A percentile compares a stretch with the other conserved stretches of the same genome.
Conservation (phyloP, 1,140 invertebrate genomes). For the Drosophila lacertosa region DNA sequence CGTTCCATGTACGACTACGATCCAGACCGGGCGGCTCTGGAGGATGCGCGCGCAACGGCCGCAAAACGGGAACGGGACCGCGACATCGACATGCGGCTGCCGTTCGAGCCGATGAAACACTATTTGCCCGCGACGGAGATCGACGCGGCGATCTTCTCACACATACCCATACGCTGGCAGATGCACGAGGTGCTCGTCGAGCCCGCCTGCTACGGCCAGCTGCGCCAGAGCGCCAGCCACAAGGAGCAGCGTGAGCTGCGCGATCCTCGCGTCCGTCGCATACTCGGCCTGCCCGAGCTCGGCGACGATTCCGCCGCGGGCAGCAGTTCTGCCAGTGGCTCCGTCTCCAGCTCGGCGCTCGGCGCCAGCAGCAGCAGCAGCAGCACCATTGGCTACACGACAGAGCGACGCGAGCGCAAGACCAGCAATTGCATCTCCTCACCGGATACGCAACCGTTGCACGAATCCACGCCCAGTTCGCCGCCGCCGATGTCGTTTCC, state of each 20-base stretch:
- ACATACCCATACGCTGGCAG: slow-evolving; percentile 89
- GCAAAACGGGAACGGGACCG: slow-evolving; percentile 75
- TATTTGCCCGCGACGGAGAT: slow-evolving; percentile 93
- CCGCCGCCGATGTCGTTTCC: slow-evolving; percentile 49
- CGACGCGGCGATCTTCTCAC: slow-evolving; percentile 91
- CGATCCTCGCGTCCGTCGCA: slow-evolving; percentile 90
- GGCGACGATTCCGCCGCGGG: slow-evolving; percentile 10
- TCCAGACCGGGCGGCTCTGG: slow-evolving; percentile 34
- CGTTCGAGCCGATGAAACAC: slow-evolving; percentile 90
- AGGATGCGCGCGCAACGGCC: slow-evolving; percentile 25
- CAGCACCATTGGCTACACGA: background rate
- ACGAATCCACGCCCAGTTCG: slow-evolving; percentile 53
- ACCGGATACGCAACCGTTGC: slow-evolving; percentile 37
- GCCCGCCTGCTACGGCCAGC: slow-evolving; percentile 89
- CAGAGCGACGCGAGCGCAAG: slow-evolving; percentile 32
- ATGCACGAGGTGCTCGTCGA: slow-evolving; percentile 88
- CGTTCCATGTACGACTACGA: slow-evolving; percentile 72
- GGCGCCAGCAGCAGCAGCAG: background rate
- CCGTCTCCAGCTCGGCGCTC: background rate
- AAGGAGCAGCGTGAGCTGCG: slow-evolving; percentile 87
- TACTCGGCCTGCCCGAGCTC: slow-evolving; percentile 86
- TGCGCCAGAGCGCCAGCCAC: slow-evolving; percentile 87
- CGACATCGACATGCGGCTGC: slow-evolving; percentile 91
- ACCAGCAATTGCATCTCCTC: slow-evolving; percentile 49
- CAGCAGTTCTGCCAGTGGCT: background rate